A percentile compares a stretch with the other conserved stretches of the same genome.
These are phyloP conservation scores for Anguilla rostrata DNA, from an alignment of 2,113 vertebrate genomes.

Conservation along the genomic window DNA sequence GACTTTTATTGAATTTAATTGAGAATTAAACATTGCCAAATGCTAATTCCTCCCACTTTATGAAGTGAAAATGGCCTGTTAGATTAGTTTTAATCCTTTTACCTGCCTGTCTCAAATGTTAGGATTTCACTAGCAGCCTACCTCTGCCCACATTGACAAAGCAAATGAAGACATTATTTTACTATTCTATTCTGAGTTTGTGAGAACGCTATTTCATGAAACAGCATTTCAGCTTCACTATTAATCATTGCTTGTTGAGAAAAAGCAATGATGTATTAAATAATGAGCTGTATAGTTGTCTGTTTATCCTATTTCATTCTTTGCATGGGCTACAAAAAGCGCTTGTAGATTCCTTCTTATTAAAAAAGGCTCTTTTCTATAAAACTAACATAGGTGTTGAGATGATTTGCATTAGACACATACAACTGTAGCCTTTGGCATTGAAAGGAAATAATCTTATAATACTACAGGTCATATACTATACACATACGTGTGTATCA, in stretches of 20 bases:
- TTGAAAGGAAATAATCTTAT: constrained; percentile 28
- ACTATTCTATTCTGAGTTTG: background rate
- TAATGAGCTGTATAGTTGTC: background rate
- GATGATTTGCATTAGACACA: constrained; percentile 20
- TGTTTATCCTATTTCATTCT: background rate
- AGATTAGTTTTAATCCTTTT: constrained; percentile 60
- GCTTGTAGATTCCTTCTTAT: background rate
- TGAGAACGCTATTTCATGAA: background rate
- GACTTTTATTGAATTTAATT: constrained; percentile 66
- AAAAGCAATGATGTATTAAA: background rate
- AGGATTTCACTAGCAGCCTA: constrained; percentile 3
- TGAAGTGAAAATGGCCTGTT: constrained; percentile 59
- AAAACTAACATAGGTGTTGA: background rate
- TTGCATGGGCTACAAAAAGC: background rate
- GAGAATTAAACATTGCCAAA: constrained; percentile 56
- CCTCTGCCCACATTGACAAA: constrained; percentile 45
- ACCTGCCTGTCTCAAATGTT: constrained; percentile 22
- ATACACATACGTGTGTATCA: background rate
- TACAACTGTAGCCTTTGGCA: constrained; percentile 16
- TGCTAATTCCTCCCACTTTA: constrained; percentile 56
- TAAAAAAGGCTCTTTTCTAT: background rate
- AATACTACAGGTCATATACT: background rate
- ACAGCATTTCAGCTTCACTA: background rate
- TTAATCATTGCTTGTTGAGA: background rate
- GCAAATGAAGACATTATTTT: constrained; percentile 20